Conservation (phyloP, 2,888 invertebrate genomes). For the Acronicta aceris region DNA sequence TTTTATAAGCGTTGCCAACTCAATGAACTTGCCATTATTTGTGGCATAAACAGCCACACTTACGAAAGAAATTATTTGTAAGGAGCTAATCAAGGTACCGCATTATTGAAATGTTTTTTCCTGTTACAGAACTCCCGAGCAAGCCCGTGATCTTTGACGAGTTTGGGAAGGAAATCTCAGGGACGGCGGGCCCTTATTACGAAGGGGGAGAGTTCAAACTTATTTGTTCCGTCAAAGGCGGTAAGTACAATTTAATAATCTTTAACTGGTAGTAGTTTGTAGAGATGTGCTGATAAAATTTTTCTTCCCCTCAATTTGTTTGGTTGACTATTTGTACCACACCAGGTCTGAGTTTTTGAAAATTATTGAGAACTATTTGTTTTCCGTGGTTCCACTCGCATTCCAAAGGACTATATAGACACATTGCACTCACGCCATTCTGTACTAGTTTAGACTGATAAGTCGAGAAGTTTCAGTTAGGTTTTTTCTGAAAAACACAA, state of each 20-base stretch:
- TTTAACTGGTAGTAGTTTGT: too few relatives aligned
- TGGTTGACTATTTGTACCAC: too few relatives aligned
- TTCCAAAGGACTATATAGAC: too few relatives aligned
- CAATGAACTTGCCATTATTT: background rate
- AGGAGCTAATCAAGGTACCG: slow-evolving; percentile 16
- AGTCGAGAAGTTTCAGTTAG: too few relatives aligned
- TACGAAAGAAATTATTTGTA: slow-evolving; percentile 12
- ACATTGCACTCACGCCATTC: too few relatives aligned
- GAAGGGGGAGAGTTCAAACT: slow-evolving; percentile 93
- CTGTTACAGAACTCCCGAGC: slow-evolving; percentile 92
- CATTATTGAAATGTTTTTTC: slow-evolving; percentile 49
- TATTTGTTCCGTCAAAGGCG: slow-evolving; percentile 93
- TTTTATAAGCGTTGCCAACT: background rate
- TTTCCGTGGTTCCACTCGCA: too few relatives aligned
- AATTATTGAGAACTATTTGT: too few relatives aligned
- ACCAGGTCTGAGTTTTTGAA: too few relatives aligned
- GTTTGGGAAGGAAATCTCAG: slow-evolving; percentile 90
- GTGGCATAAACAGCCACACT: slow-evolving; percentile 3
- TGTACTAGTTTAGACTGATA: too few relatives aligned
- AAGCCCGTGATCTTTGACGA: slow-evolving; percentile 93
- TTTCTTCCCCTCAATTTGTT: too few relatives aligned
- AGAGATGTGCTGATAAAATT: too few relatives aligned
- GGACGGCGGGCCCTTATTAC: slow-evolving; percentile 92
- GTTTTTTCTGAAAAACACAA: too few relatives aligned
- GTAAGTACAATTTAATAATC: slow-evolving; percentile 77